These are phyloP conservation scores for Leptinotarsa peninsularis DNA, from an alignment of 2,888 invertebrate genomes.

Conservation along the genomic window DNA sequence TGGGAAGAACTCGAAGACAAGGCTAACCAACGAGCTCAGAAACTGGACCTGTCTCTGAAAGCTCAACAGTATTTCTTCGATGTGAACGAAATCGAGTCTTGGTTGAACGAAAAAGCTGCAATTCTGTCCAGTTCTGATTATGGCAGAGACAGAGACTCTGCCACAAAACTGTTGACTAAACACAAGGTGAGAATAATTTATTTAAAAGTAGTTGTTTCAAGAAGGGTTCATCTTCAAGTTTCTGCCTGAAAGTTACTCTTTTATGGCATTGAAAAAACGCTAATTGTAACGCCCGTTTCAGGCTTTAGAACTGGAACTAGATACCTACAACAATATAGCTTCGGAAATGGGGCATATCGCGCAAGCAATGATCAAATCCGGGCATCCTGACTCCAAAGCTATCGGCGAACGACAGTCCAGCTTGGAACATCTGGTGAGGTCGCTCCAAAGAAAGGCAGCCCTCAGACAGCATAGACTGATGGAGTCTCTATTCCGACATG, in stretches of 20 bases:
- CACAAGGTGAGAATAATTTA: slow-evolving; percentile 80
- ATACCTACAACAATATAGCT: slow-evolving; percentile 91
- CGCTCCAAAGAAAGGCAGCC: slow-evolving; percentile 83
- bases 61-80: slow-evolving; percentile 94
- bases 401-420: slow-evolving; percentile 82
- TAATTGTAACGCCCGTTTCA: slow-evolving; percentile 57
- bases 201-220: too few species aligned
- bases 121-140: slow-evolving; percentile 85
- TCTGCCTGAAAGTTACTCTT: too few species aligned
- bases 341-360: slow-evolving; percentile 93
- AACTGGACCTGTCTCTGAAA: slow-evolving; percentile 86
- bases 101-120: slow-evolving; percentile 90
- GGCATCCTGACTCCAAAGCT: slow-evolving; percentile 86
- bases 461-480: slow-evolving; percentile 87
- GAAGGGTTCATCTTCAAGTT: too few species aligned
- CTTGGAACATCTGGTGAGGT: slow-evolving; percentile 82
- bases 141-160: slow-evolving; percentile 90
- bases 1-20: slow-evolving; percentile 82
- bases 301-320: slow-evolving; percentile 90
- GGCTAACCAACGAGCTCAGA: slow-evolving; percentile 78
- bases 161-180: slow-evolving; percentile 92
- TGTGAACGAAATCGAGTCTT: slow-evolving; percentile 91
- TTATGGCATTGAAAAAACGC: not conserved
- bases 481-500: slow-evolving; percentile 89
- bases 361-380: slow-evolving; percentile 80